phyloP scores from a whole-genome alignment of 2,888 invertebrate genomes.

The Odontothrips loti region DNA sequence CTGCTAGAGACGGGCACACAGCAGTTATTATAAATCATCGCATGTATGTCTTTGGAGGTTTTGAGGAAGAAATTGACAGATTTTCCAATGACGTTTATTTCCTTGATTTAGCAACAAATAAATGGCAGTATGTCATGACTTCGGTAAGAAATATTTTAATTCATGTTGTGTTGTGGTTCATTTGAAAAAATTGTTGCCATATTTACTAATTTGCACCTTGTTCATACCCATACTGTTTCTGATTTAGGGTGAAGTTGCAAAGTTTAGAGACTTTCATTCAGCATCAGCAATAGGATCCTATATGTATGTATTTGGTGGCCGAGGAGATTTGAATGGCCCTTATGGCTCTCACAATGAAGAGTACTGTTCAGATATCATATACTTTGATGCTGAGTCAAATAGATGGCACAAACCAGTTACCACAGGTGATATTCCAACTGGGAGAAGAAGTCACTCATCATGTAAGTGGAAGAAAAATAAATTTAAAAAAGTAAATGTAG shows the following conservation, averaged over 20 bases:
- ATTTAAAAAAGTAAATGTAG: background rate
- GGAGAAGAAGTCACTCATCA: background rate
- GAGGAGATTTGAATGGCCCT: constrained; percentile 67
- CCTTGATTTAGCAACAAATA: constrained; percentile 66
- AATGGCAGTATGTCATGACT: constrained; percentile 64
- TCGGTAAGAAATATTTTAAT: constrained; percentile 40
- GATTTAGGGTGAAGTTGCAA: constrained; percentile 13
- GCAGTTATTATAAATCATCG: constrained; percentile 72
- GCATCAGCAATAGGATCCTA: constrained; percentile 68
- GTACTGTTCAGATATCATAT: constrained; percentile 72
- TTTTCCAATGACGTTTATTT: constrained; percentile 76
- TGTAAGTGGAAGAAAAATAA: background rate
- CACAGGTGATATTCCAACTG: constrained; percentile 50
- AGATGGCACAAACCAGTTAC: constrained; percentile 64
- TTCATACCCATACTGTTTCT: background rate
- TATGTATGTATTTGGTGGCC: constrained; percentile 89
- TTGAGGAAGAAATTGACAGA: constrained; percentile 74
- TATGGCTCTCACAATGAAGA: constrained; percentile 64
- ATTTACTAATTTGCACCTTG: background rate
- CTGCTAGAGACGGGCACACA: constrained; percentile 86
- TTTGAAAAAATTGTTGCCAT: background rate
- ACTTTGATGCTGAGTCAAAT: constrained; percentile 65
- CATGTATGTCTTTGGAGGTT: constrained; percentile 91
- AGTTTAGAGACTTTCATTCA: constrained; percentile 83
- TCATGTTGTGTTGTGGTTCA: background rate